Percentiles rank a stretch among this genome's conserved stretches.
Conservation (phyloP, 2,797 vertebrate genomes). For the Silurus aristotelis region DNA sequence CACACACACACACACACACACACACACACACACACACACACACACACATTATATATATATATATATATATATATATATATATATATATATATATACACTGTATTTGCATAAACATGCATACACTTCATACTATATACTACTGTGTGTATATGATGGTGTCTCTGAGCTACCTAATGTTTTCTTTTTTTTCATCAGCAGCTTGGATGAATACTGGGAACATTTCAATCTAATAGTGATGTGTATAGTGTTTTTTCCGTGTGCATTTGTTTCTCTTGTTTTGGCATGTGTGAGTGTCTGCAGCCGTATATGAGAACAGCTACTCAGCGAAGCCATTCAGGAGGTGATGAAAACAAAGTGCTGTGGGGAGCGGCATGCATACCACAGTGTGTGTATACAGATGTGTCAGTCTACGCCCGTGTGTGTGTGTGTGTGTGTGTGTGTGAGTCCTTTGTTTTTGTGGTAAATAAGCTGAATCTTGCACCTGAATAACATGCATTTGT, state of each 20-base stretch:
- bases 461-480: slow-evolving; percentile 7
- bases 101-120: too few relatives aligned
- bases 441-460: slow-evolving; percentile 4
- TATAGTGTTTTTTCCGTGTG: slow-evolving; percentile 4
- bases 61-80: too few relatives aligned
- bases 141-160: too few relatives aligned
- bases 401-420: neutral
- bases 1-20: too few relatives aligned
- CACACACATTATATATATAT: too few relatives aligned
- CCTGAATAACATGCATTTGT: slow-evolving; percentile 7
- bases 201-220: neutral
- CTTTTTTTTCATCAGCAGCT: slow-evolving; percentile 13
- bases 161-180: too few relatives aligned
- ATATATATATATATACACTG: too few relatives aligned
- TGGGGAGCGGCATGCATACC: slow-evolving; percentile 1
- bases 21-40: too few relatives aligned
- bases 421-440: neutral
- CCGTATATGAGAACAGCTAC: slow-evolving; percentile 20
- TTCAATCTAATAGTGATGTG: slow-evolving; percentile 4
- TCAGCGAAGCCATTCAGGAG: slow-evolving; percentile 13
- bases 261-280: slow-evolving; percentile 10
- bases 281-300: slow-evolving; percentile 19
- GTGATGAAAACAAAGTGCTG: slow-evolving; percentile 21
- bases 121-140: too few relatives aligned
- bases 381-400: neutral